Conservation (phyloP, 2,888 invertebrate species). For the Xanthostigma xanthostigma region DNA sequence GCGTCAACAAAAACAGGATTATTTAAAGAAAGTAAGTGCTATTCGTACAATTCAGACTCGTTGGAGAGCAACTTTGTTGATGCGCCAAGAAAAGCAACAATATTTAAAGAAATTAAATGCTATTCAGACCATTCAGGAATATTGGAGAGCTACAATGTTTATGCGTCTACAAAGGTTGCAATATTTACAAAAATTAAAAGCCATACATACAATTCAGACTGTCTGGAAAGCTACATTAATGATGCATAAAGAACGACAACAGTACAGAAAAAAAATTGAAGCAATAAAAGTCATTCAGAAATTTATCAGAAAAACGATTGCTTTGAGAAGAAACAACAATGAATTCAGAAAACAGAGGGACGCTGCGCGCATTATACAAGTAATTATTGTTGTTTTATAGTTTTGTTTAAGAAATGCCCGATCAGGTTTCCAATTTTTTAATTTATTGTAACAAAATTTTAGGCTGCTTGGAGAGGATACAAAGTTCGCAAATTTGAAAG, state of each 20-base stretch:
- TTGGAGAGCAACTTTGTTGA: no score
- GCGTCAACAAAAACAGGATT: conserved; percentile 14
- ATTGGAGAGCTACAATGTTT: no score
- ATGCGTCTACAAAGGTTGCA: no score
- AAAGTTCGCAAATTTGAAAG: conserved; percentile 19
- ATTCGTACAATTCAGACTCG: no score
- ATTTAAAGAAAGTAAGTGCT: no score
- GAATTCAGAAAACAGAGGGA: conserved; percentile 23
- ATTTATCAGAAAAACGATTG: conserved; percentile 7
- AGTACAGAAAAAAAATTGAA: conserved; percentile 2
- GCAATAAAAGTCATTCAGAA: conserved; percentile 7
- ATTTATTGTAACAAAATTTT: background rate
- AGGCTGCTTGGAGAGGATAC: conserved; percentile 30
- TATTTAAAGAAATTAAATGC: no score
- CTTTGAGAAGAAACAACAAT: conserved; percentile 26
- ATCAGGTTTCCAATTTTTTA: no score
- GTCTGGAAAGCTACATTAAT: background rate
- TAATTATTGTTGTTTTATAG: conserved; percentile 16
- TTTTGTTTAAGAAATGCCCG: background rate
- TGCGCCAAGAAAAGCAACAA: no score
- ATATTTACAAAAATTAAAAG: background rate
- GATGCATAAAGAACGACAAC: conserved; percentile 13
- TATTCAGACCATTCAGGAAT: no score
- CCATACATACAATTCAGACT: conserved; percentile 8
- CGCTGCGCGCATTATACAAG: conserved; percentile 51